These are phyloP conservation scores for Bombus superbus DNA, from an alignment of 1,140 invertebrate species.

Conservation along the genomic window DNA sequence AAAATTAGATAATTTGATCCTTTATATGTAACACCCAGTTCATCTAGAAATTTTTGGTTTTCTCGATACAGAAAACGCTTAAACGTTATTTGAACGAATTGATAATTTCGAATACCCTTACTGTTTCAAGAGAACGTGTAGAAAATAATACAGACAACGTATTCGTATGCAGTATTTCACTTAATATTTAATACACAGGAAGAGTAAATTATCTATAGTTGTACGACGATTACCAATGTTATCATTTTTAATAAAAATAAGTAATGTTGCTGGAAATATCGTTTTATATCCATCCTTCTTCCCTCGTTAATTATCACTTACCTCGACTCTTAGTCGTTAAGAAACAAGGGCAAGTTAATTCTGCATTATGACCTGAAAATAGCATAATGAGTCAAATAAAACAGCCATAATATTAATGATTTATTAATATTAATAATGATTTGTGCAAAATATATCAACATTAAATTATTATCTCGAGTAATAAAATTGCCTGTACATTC, in stretches of 20 bases:
- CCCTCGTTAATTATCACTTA: neutral
- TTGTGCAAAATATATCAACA: conserved; percentile 73
- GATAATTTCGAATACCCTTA: conserved; percentile 1
- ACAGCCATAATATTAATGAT: conserved; percentile 60
- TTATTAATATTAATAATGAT: conserved; percentile 69
- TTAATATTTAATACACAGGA: conserved; percentile 68
- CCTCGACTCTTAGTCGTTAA: neutral
- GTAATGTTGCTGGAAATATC: conserved; percentile 44
- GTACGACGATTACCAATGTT: conserved; percentile 61
- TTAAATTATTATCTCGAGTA: conserved; percentile 71
- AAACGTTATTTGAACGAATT: neutral
- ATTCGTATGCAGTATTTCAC: conserved; percentile 75
- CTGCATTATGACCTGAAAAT: conserved; percentile 7
- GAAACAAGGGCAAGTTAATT: neutral
- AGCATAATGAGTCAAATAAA: neutral
- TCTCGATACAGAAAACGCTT: neutral
- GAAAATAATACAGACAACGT: conserved; percentile 62
- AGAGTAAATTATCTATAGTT: conserved; percentile 65
- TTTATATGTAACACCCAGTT: neutral
- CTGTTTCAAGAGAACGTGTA: conserved; percentile 24
- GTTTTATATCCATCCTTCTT: neutral
- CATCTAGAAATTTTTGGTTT: neutral
- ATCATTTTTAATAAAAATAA: conserved; percentile 71
- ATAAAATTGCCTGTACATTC: conserved; percentile 70
- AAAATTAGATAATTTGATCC: neutral